These are phyloP conservation scores for Lasiurus cinereus DNA, from an alignment of 2,113 vertebrate genomes.

Conservation along the genomic window DNA sequence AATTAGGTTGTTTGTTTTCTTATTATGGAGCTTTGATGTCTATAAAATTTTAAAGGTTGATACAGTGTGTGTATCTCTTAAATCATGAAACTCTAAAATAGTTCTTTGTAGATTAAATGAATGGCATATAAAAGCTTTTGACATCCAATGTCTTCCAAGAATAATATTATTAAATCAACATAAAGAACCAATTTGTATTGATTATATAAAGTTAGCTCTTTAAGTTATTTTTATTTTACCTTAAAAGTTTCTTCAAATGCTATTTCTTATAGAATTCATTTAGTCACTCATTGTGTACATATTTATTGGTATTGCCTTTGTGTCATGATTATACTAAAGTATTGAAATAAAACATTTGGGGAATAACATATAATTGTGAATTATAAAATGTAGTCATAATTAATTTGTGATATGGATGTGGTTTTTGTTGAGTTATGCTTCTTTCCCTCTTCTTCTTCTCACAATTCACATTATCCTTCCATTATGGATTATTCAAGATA, in stretches of 20 bases:
- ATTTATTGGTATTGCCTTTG: neutral
- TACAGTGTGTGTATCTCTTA: neutral
- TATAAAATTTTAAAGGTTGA: conserved; percentile 36
- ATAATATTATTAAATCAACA: conserved; percentile 13
- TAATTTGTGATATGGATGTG: neutral
- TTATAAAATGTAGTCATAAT: neutral
- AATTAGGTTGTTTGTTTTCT: neutral
- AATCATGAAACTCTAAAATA: neutral
- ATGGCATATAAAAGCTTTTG: conserved; percentile 24
- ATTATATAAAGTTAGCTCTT: neutral
- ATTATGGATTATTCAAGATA: neutral
- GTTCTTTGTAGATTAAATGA: conserved; percentile 22
- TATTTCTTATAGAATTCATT: conserved; percentile 3
- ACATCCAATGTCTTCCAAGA: neutral
- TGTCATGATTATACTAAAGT: neutral
- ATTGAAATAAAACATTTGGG: neutral
- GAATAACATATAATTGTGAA: neutral
- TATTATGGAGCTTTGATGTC: neutral
- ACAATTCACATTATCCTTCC: neutral
- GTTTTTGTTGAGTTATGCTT: conserved; percentile 25
- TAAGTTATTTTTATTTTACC: conserved; percentile 32
- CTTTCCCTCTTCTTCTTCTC: neutral
- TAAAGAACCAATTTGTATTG: conserved; percentile 7
- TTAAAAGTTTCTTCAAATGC: conserved; percentile 23
- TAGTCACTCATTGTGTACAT: neutral